Conservation (phyloP, 2,113 vertebrate species). For the Mesocricetus auratus region DNA sequence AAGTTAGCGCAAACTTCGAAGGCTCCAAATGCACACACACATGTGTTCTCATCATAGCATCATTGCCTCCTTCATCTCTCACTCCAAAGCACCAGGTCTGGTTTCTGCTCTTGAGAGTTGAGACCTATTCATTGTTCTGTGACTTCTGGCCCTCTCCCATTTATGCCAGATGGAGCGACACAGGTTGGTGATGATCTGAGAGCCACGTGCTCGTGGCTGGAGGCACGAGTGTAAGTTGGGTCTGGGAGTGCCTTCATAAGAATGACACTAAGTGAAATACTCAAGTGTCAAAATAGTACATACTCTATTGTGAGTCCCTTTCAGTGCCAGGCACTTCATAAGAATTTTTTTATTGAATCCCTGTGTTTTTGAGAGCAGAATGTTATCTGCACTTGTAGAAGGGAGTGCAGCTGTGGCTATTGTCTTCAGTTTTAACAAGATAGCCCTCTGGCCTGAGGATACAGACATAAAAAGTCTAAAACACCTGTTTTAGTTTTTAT, state of each 20-base stretch:
- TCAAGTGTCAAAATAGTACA: not conserved
- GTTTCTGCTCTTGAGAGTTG: not conserved
- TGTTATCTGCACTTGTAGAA: not conserved
- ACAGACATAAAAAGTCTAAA: not conserved
- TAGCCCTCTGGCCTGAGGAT: not conserved
- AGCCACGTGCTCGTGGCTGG: not conserved
- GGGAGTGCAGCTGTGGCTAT: not conserved
- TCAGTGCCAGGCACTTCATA: not conserved
- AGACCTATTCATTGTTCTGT: slow-evolving; percentile 12
- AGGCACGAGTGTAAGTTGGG: not conserved
- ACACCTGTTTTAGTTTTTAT: not conserved
- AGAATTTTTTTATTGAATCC: slow-evolving; percentile 32
- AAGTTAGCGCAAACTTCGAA: not conserved
- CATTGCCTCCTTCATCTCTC: not conserved
- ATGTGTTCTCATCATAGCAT: not conserved
- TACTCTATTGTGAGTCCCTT: not conserved
- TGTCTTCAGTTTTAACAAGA: not conserved
- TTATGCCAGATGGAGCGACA: slow-evolving; percentile 29
- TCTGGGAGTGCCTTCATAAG: not conserved
- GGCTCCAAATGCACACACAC: not conserved
- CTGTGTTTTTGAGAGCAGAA: not conserved
- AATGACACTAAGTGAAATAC: not conserved
- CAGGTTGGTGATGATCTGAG: not conserved
- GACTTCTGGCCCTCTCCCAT: not conserved
- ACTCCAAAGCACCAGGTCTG: not conserved